Conservation (phyloP, 2,797 vertebrate species). For the Lithobates sylvaticus region DNA sequence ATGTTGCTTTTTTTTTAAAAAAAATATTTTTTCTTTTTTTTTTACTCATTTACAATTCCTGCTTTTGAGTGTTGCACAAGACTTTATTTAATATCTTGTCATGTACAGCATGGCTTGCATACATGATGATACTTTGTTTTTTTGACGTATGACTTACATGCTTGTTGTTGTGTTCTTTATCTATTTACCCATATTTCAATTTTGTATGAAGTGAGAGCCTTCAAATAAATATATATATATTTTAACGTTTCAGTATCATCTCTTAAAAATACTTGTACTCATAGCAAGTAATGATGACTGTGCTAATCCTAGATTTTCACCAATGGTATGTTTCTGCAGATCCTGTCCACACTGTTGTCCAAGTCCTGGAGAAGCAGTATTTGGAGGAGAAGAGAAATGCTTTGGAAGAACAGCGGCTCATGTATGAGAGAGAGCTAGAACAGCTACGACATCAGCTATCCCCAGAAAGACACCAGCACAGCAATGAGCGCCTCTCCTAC, state of each 20-base stretch:
- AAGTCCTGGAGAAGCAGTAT: conserved; percentile 96
- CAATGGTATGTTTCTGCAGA: conserved; percentile 71
- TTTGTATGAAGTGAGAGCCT: not conserved
- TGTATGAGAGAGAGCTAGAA: conserved; percentile 95
- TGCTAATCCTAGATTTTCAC: not conserved
- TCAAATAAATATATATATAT: not conserved
- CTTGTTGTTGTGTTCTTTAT: not conserved
- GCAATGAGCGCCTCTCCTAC: conserved; percentile 84
- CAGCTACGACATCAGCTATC: conserved; percentile 93
- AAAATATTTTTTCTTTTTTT: too few species aligned
- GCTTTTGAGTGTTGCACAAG: not conserved
- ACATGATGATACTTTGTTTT: not conserved
- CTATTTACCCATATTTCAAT: not conserved
- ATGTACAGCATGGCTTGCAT: not conserved
- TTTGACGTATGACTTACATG: not conserved
- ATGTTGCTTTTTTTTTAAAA: too few species aligned
- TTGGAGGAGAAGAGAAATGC: conserved; percentile 93
- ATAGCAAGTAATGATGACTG: not conserved
- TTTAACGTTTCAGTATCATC: not conserved
- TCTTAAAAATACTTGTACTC: not conserved
- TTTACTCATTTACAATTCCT: not conserved
- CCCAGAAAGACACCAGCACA: conserved; percentile 86
- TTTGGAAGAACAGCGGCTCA: conserved; percentile 93
- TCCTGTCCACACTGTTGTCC: conserved; percentile 94
- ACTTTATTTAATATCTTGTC: not conserved